Evolutionary conservation across 1,140 invertebrate genomes (phyloP), one percentile per base, ranked within the genome.

Genomic region (Episyrphus balteatus): DNA sequence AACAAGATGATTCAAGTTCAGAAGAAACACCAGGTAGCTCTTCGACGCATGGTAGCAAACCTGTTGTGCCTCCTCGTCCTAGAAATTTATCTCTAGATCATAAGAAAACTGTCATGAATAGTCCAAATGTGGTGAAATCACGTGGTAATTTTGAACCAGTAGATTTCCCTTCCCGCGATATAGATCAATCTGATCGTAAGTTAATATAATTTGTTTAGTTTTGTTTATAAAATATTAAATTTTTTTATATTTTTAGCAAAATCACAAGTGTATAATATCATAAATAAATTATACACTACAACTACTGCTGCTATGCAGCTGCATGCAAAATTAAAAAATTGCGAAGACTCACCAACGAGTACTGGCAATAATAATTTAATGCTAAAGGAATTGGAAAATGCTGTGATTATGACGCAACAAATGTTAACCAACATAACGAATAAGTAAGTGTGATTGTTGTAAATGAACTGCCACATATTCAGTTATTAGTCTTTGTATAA

Each of bases 1-100:
- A 56, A 41, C 80, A 83, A 50, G 85, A 88, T 61, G 84, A 87
- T 68, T 83, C 85, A 32, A 82, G 83, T 57, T 85, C 83, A 2
- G 81, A 82, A 68, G 83, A 86, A 52, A 70, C 73, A 17, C 55
- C 59, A 51, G 42, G 51, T 41, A 56, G 53, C 41, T 74, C 68
- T 19, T 72, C 68, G 17, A 68, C 67, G 40, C 72, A 73, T 50
- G 68, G 66, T 21, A 70, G 68, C 48, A 80, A 80, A 57, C 76
- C 78, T 11, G 70, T 72, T 36, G 73, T 79, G 33, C 75, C 78
- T 40, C 78, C 80, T 7, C 67, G 82, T 48, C 77, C 80, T 10
- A 55, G 66, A 7, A 68, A 64, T 44, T 52, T 68, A 49, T 51
- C 50, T 7, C 61, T 65, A 34, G 66, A 66, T 57, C 65, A 68